phyloP scores from a whole-genome alignment of 2,888 invertebrate genomes.

The Boloria selene region DNA sequence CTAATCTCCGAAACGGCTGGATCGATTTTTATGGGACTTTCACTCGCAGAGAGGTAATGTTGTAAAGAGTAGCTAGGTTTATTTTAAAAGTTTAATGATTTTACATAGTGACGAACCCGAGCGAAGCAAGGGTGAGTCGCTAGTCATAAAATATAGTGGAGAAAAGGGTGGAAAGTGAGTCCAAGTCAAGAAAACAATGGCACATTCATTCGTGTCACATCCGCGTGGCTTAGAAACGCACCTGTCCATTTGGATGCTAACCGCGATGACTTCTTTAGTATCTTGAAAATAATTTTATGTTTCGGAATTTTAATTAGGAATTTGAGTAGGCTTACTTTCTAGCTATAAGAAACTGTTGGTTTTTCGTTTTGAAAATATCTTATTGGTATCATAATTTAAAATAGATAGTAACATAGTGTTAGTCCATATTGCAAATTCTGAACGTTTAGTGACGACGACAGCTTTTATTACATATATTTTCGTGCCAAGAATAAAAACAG shows the following conservation, averaged over 20 bases:
- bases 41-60: too few relatives aligned
- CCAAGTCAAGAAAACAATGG: constrained; percentile 25
- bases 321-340: constrained; percentile 1
- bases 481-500: too few relatives aligned
- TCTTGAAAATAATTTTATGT: constrained; percentile 25
- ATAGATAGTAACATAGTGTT: too few relatives aligned
- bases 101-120: too few relatives aligned
- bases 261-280: constrained; percentile 20
- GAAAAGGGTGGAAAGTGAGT: constrained; percentile 25
- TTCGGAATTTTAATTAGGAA: constrained; percentile 8
- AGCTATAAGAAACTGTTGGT: not conserved
- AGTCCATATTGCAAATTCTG: too few relatives aligned
- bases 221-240: constrained; percentile 30
- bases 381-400: not conserved
- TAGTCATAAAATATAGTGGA: constrained; percentile 3
- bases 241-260: constrained; percentile 27
- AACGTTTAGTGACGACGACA: too few relatives aligned
- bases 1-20: too few relatives aligned
- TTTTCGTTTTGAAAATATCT: not conserved
- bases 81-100: too few relatives aligned
- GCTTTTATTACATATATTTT: too few relatives aligned
- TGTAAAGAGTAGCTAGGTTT: too few relatives aligned
- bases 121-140: too few relatives aligned
- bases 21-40: too few relatives aligned
- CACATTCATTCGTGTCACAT: constrained; percentile 29